These are phyloP conservation scores for Plebejus argus DNA, from an alignment of 2,888 invertebrate genomes.

Conservation along the genomic window DNA sequence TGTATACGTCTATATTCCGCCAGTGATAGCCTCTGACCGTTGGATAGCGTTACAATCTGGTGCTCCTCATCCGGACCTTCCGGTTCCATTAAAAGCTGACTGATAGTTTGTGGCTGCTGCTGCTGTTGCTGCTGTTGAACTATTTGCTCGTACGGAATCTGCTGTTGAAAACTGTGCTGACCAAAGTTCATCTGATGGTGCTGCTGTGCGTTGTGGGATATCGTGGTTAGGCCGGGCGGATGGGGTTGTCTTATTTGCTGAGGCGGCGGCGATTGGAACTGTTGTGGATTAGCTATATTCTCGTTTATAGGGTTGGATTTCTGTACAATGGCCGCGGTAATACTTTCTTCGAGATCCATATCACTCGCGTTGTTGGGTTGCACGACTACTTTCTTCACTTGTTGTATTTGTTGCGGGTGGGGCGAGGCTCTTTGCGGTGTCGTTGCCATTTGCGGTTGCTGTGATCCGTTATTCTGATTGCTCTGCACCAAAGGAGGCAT, in stretches of 20 bases:
- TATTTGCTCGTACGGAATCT: slow-evolving; percentile 56
- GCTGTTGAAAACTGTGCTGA: slow-evolving; percentile 46
- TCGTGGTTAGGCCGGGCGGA: slow-evolving; percentile 42
- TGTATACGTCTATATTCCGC: slow-evolving; percentile 72
- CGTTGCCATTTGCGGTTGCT: slow-evolving; percentile 55
- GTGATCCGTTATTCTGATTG: slow-evolving; percentile 60
- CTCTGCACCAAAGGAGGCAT: slow-evolving; percentile 54
- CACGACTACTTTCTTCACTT: slow-evolving; percentile 67
- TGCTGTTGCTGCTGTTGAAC: slow-evolving; percentile 60
- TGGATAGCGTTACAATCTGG: slow-evolving; percentile 64
- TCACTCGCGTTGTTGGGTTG: slow-evolving; percentile 73
- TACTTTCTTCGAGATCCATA: slow-evolving; percentile 78
- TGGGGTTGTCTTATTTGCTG: slow-evolving; percentile 56
- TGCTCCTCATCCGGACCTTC: slow-evolving; percentile 67
- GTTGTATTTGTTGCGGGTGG: slow-evolving; percentile 54
- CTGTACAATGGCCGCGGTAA: slow-evolving; percentile 74
- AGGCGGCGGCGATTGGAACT: slow-evolving; percentile 60
- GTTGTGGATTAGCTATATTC: slow-evolving; percentile 53
- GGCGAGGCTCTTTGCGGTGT: slow-evolving; percentile 56
- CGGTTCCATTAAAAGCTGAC: slow-evolving; percentile 62
- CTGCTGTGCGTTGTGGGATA: slow-evolving; percentile 44
- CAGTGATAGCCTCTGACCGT: slow-evolving; percentile 70
- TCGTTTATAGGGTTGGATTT: slow-evolving; percentile 61
- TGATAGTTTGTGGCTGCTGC: slow-evolving; percentile 53
- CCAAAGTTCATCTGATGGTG: slow-evolving; percentile 27